Evolutionary conservation across 2,797 vertebrate genomes (phyloP).

Genomic region (Enteromius paludinosus): DNA sequence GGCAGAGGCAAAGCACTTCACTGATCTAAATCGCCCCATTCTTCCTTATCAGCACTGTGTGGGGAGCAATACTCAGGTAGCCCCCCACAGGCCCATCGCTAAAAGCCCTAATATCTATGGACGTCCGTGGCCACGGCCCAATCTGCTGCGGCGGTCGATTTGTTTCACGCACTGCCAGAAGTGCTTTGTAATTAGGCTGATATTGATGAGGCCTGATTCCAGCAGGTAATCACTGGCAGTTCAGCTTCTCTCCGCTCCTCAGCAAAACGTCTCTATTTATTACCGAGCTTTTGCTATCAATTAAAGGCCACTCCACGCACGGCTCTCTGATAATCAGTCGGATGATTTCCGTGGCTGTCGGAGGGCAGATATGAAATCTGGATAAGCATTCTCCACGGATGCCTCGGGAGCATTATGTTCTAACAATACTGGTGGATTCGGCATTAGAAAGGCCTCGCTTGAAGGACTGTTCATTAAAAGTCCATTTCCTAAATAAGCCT

Average conservation of each 20-base stretch:
- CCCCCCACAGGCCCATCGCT: conserved; percentile 48
- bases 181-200: conserved; percentile 83
- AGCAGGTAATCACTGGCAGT: conserved; percentile 81
- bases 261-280: conserved; percentile 82
- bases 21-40: conserved; percentile 59
- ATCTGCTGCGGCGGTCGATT: conserved; percentile 73
- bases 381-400: conserved; percentile 52
- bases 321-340: conserved; percentile 70
- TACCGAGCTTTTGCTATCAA: conserved; percentile 68
- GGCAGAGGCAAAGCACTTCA: conserved; percentile 54
- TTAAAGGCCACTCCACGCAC: conserved; percentile 76
- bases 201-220: conserved; percentile 82
- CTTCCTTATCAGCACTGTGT: conserved; percentile 53
- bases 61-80: conserved; percentile 52
- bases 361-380: conserved; percentile 53
- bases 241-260: conserved; percentile 77
- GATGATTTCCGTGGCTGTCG: conserved; percentile 48
- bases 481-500: conserved; percentile 35
- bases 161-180: conserved; percentile 82
- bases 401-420: conserved; percentile 9
- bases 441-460: conserved; percentile 22
- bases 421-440: conserved; percentile 21
- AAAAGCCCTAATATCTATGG: conserved; percentile 74
- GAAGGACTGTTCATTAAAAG: conserved; percentile 44
- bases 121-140: conserved; percentile 75